Conservation (phyloP, 2,113 vertebrate species). For the Oncorhynchus gorbuscha region DNA sequence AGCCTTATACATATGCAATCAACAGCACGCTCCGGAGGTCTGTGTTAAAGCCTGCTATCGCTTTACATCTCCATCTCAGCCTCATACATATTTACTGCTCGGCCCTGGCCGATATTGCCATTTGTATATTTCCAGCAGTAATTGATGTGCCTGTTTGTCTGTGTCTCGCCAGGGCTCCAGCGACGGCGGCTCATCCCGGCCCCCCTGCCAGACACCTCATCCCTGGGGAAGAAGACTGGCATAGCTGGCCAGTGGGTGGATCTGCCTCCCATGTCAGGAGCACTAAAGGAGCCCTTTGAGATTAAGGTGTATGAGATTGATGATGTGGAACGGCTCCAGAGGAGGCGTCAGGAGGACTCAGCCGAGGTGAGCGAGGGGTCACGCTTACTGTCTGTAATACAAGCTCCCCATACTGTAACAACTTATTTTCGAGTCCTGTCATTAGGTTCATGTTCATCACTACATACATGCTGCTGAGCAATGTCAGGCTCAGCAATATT, state of each 20-base stretch:
- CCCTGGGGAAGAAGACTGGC: slow-evolving; percentile 85
- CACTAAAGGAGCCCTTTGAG: slow-evolving; percentile 95
- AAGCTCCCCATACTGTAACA: slow-evolving; percentile 17
- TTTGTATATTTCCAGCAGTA: slow-evolving; percentile 38
- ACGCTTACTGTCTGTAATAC: slow-evolving; percentile 7
- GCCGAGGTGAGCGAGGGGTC: slow-evolving; percentile 79
- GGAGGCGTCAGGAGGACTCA: slow-evolving; percentile 81
- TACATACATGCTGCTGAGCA: slow-evolving; percentile 25
- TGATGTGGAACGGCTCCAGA: slow-evolving; percentile 91
- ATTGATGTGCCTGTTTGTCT: slow-evolving; percentile 41
- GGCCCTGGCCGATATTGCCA: slow-evolving; percentile 35
- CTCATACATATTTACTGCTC: slow-evolving; percentile 51
- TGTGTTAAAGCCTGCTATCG: slow-evolving; percentile 37
- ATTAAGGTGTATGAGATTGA: slow-evolving; percentile 99
- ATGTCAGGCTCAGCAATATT: slow-evolving; percentile 44
- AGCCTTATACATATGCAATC: slow-evolving; percentile 52
- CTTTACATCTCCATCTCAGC: slow-evolving; percentile 40
- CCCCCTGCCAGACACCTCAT: slow-evolving; percentile 85
- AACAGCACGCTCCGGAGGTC: slow-evolving; percentile 24
- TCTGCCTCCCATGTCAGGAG: slow-evolving; percentile 88
- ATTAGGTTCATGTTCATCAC: slow-evolving; percentile 30
- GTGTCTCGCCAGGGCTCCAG: slow-evolving; percentile 81
- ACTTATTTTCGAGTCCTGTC: slow-evolving; percentile 39
- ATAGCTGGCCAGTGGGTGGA: slow-evolving; percentile 93
- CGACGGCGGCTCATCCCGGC: slow-evolving; percentile 90